A percentile compares a stretch with the other conserved stretches of the same genome.
Conservation (phyloP, 1,140 invertebrate genomes). For the Cyclargus thomasi region DNA sequence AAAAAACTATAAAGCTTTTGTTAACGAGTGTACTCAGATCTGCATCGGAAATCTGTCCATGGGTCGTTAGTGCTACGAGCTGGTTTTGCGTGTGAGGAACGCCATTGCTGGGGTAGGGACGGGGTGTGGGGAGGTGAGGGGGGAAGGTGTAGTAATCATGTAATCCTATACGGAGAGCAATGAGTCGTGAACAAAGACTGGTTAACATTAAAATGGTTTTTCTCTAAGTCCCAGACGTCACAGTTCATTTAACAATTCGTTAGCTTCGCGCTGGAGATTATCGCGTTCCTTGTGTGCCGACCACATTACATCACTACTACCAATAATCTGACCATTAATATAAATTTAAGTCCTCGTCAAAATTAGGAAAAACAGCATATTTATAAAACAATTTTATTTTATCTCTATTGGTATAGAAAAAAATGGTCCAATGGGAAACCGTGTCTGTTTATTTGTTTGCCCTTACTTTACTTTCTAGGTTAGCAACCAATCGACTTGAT, state of each 20-base stretch:
- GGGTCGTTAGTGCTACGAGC: not conserved
- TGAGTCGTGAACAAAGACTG: constrained; percentile 33
- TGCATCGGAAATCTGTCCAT: not conserved
- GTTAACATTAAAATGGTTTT: constrained; percentile 32
- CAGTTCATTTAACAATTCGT: constrained; percentile 29
- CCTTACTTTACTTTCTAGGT: no score
- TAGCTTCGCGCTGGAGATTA: constrained; percentile 12
- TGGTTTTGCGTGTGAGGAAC: not conserved
- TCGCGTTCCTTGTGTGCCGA: not conserved
- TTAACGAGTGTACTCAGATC: constrained; percentile 5
- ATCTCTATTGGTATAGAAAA: no score
- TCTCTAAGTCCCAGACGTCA: constrained; percentile 24
- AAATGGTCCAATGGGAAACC: no score
- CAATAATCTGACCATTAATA: not conserved
- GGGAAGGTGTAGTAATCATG: not conserved
- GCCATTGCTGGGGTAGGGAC: not conserved
- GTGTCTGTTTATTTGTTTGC: no score
- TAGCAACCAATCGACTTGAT: no score
- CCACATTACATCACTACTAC: not conserved
- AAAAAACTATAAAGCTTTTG: not conserved
- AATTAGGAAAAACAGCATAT: no score
- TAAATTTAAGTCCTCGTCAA: no score
- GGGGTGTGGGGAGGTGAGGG: no score
- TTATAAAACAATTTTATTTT: no score
- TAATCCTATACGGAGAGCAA: constrained; percentile 19